Base-by-base conservation (phyloP, 2,797 vertebrate genomes). In the Apogon talboti region DNA sequence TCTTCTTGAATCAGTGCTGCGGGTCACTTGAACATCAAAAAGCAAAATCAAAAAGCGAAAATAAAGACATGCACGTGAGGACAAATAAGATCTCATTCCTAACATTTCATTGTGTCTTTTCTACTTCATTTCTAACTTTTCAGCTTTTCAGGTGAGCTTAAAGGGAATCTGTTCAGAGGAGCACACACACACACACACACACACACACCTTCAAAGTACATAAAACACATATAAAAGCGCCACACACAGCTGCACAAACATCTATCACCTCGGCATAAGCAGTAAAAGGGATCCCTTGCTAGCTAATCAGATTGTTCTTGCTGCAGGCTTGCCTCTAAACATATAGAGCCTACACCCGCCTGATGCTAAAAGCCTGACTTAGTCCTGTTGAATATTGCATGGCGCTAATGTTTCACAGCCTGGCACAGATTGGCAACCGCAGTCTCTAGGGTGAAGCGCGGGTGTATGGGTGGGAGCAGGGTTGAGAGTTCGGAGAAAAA, bases 321-420 rank as follows among this genome's bases (percentile, higher is more conserved):
- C 92, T 92, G 78, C 69, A 57, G 91, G 90, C 85, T 78, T 28
- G 84, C 86, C 88, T 87, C 85, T 55, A 82, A 91, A 90, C 91
- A 87, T 87, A 86, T 69, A 87, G 78, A 72, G 81, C 46, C 83
- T 56, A 76, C 70, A 83, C 63, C 75, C 37, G 54, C 28, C 66
- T 50, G 61, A 77, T 60, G 76, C 87, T 93, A 91, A 92, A 90
- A 92, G 91, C 91, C 75, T 83, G 88, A 91, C 89, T 93, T 93
- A 93, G 88, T 90, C 87, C 75, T 87, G 57, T 5, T 93, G 82
- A 93, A 93, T 93, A 91, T 88, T 92, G 78, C 84, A 92, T 92
- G 77, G 56, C 8, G 47, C 73, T 90, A 89, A 91, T 87, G 89
- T 87, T 83, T 88, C 87, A 80, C 81, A 87, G 86, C 70, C 82